A percentile compares a stretch with the other conserved stretches of the same genome.
These are phyloP conservation scores for Lissocephala sabroskyi DNA, from an alignment of 2,888 invertebrate species.

Conservation along the genomic window DNA sequence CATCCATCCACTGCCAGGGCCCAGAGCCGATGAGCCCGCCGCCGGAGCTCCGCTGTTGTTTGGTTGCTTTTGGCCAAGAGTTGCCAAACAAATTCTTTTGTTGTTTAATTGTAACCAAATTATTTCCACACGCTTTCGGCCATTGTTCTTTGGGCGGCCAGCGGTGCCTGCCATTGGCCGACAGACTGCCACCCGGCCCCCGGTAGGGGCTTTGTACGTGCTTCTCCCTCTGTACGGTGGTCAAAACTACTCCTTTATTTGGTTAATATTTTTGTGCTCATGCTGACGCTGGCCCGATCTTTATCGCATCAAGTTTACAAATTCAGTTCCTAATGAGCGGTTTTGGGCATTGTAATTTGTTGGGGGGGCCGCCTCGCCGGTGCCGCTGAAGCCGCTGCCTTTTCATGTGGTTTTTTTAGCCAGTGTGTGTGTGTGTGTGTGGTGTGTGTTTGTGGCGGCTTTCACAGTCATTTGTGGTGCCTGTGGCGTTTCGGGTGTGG, in stretches of 20 bases:
- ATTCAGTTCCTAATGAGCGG: slow-evolving; percentile 62
- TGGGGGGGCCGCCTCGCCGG: too few relatives aligned
- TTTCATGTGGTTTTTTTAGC: slow-evolving; percentile 1
- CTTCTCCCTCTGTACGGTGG: not conserved
- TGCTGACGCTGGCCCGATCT: slow-evolving; percentile 33
- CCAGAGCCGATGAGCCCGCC: slow-evolving; percentile 11
- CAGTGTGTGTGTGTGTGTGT: not conserved
- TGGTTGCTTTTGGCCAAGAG: slow-evolving; percentile 46
- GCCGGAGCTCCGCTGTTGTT: slow-evolving; percentile 8
- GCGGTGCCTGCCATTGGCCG: too few relatives aligned
- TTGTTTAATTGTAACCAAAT: slow-evolving; percentile 67
- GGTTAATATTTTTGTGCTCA: not conserved
- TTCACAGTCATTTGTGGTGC: not conserved
- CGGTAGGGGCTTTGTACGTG: too few relatives aligned
- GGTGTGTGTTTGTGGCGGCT: not conserved
- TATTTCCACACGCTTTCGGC: slow-evolving; percentile 57
- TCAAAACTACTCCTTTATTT: not conserved
- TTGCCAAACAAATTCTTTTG: slow-evolving; percentile 69
- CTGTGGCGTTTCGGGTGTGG: not conserved
- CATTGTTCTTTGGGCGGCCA: slow-evolving; percentile 32
- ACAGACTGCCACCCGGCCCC: not conserved
- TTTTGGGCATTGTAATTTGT: slow-evolving; percentile 56
- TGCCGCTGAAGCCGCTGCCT: not conserved
- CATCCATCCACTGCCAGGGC: not conserved
- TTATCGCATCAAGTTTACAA: slow-evolving; percentile 59